These are phyloP conservation scores for Lethocerus indicus DNA, from an alignment of 1,140 invertebrate species.

Conservation along the genomic window DNA sequence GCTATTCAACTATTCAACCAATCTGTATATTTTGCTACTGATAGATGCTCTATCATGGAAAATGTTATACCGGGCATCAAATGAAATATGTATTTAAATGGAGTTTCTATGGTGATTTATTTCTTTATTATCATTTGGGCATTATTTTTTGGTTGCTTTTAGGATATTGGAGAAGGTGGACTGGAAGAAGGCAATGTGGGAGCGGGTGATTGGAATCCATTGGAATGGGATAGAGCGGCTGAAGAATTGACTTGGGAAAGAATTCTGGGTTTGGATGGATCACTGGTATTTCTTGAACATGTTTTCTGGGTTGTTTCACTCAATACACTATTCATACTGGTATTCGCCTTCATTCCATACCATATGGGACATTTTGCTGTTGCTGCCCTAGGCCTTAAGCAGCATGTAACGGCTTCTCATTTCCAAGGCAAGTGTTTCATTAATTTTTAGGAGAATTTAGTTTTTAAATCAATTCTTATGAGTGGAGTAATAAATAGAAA, in stretches of 20 bases:
- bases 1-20: no score
- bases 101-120: no score
- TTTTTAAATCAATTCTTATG: slow-evolving; percentile 1
- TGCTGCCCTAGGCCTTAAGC: slow-evolving; percentile 53
- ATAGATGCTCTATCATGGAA: no score
- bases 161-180: slow-evolving; percentile 16
- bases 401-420: slow-evolving; percentile 57
- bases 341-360: slow-evolving; percentile 90
- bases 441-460: no score
- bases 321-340: slow-evolving; percentile 90
- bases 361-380: slow-evolving; percentile 83
- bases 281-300: slow-evolving; percentile 88
- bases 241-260: slow-evolving; percentile 98
- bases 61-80: no score
- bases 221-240: slow-evolving; percentile 93
- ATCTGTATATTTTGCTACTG: no score
- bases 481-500: background rate
- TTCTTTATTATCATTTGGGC: no score
- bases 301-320: slow-evolving; percentile 98
- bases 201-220: slow-evolving; percentile 94
- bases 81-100: no score
- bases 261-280: slow-evolving; percentile 89
- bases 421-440: slow-evolving; percentile 58
- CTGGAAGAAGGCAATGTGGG: slow-evolving; percentile 22
- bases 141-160: no score